phyloP scores from a whole-genome alignment of 2,888 invertebrate genomes.

The Patella caerulea region DNA sequence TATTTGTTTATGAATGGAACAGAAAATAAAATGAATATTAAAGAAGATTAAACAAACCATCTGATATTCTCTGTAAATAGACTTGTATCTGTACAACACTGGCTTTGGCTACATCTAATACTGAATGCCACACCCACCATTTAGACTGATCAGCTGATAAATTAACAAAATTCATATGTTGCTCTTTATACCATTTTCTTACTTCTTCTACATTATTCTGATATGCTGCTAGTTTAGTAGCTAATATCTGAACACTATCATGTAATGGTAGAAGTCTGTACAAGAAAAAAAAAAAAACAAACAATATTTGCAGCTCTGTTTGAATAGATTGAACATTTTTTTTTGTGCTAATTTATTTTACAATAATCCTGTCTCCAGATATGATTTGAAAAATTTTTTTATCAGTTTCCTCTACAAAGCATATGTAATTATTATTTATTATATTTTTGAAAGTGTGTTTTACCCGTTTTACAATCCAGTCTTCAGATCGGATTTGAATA shows the following conservation, averaged over 20 bases:
- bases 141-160: constrained; percentile 65
- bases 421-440: no score
- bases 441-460: no score
- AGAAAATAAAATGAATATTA: no score
- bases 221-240: constrained; percentile 62
- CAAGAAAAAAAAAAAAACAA: background rate
- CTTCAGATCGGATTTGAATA: no score
- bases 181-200: constrained; percentile 63
- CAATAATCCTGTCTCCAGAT: no score
- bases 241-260: constrained; percentile 69
- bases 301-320: no score
- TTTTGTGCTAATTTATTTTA: no score
- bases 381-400: no score
- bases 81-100: constrained; percentile 68
- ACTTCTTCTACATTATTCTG: constrained; percentile 56
- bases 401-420: no score
- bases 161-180: constrained; percentile 65
- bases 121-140: constrained; percentile 70
- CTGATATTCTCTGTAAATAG: constrained; percentile 63
- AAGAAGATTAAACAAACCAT: constrained; percentile 49
- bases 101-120: constrained; percentile 56
- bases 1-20: no score
- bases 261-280: constrained; percentile 61
- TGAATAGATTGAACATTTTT: no score
- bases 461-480: no score